phyloP scores from a whole-genome alignment of 2,797 vertebrate genomes.

The Acanthis flammea region DNA sequence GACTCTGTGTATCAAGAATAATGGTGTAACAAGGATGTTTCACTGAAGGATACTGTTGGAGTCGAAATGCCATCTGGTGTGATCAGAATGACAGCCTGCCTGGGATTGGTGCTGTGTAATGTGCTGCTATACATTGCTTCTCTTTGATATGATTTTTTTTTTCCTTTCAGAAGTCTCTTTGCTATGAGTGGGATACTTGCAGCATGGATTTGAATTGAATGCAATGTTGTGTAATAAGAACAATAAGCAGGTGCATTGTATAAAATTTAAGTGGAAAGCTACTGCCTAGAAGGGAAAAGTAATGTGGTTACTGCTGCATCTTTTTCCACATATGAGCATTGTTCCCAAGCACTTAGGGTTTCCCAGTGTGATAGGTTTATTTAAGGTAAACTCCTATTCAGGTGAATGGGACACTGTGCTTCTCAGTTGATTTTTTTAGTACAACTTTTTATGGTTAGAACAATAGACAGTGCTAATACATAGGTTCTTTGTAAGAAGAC shows the following conservation, averaged over 20 bases:
- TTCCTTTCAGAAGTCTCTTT: not conserved
- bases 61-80: not conserved
- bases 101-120: not conserved
- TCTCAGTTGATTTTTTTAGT: not conserved
- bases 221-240: not conserved
- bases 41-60: constrained; percentile 3
- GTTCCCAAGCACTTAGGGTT: not conserved
- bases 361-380: not conserved
- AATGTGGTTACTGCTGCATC: not conserved
- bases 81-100: constrained; percentile 5
- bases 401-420: not conserved
- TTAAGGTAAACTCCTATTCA: not conserved
- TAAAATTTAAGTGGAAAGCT: constrained; percentile 3
- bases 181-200: not conserved
- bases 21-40: not conserved
- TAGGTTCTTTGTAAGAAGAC: not conserved
- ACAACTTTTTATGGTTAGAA: not conserved
- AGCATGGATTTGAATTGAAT: constrained; percentile 12
- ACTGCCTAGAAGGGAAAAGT: not conserved
- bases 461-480: not conserved
- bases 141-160: not conserved
- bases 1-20: not conserved
- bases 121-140: not conserved
- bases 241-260: constrained; percentile 28
- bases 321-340: not conserved